Evolutionary conservation across 2,113 vertebrate genomes (phyloP), one percentile per base, ranked within the genome.

Genomic region (Nerophis ophidion): DNA sequence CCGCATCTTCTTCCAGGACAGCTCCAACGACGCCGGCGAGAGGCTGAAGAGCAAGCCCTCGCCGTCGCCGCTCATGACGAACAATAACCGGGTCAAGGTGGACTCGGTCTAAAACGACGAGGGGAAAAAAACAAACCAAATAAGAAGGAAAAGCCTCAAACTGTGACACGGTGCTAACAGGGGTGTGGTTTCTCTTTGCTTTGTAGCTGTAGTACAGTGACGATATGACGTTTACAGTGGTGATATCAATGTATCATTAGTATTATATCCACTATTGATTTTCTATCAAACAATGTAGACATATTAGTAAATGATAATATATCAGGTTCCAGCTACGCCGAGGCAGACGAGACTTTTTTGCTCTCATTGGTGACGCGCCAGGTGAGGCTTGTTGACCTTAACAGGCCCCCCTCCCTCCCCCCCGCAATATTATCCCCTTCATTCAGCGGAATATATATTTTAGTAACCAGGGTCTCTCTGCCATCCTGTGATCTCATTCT

Each of bases 31-130:
- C 3, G 90, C 76, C 0, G 89, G 81, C 56, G 93, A 95, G 63
- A 88, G 93, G 70, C 87, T 92, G 50, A 95, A 93, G 79, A 92
- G 92, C 75, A 97, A 95, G 86, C 92, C 93, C 0, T 96, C 95
- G 7, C 94, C 93, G 0, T 96, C 95, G 7, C 94, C 93, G 0
- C 60, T 94, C 65, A 89, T 93, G 84, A 92, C 90, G 63, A 92
- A 95, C 83, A 94, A 94, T 72, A 96, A 98, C 79, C 91, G 90
- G 88, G 87, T 96, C 36, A 95, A 94, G 54, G 94, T 98, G 82
- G 95, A 97, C 72, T 93, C 92, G 1, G 92, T 98, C 52, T 98
- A 48, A 15, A 7, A 10, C 35, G 57, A 66, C 59, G 48, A 16
- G 36, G 38, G 6, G 48, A 33, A 50, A 48, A 58, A 47, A 14